Evolutionary conservation across 2,888 invertebrate genomes (phyloP).

Genomic region (Lepidochrysops patricia): DNA sequence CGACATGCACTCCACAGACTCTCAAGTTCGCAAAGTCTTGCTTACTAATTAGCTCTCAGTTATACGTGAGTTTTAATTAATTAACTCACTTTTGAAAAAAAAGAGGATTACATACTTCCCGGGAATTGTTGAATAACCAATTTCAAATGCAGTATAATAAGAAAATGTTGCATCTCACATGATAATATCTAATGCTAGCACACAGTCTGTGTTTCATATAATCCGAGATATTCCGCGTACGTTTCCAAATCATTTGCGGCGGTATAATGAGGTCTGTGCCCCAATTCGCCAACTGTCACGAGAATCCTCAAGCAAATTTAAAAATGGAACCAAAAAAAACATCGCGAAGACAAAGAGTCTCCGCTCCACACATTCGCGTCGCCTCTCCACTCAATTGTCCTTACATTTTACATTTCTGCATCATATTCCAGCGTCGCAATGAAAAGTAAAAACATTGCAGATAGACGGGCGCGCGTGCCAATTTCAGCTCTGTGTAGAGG

Average conservation of each 20-base stretch:
- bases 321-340: slow-evolving; percentile 42
- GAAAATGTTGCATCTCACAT: neutral
- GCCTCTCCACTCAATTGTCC: slow-evolving; percentile 62
- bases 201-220: neutral
- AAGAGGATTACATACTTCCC: too few species aligned
- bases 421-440: slow-evolving; percentile 66
- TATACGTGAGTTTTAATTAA: neutral
- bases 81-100: too few species aligned
- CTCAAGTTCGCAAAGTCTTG: neutral
- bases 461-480: slow-evolving; percentile 20
- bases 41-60: neutral
- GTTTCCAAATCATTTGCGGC: slow-evolving; percentile 1
- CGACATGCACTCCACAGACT: neutral
- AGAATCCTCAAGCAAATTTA: slow-evolving; percentile 31
- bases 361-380: slow-evolving; percentile 51
- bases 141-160: neutral
- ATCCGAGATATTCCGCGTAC: neutral
- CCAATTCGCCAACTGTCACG: slow-evolving; percentile 8
- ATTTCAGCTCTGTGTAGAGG: slow-evolving; percentile 24
- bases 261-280: slow-evolving; percentile 4
- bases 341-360: slow-evolving; percentile 42
- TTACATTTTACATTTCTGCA: slow-evolving; percentile 70
- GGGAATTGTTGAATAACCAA: too few species aligned
- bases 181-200: neutral
- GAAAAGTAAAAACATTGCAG: slow-evolving; percentile 68